A percentile compares a stretch with the other conserved stretches of the same genome.
phyloP scores from a whole-genome alignment of 2,888 invertebrate species.

The Mechanitis mazaeus region DNA sequence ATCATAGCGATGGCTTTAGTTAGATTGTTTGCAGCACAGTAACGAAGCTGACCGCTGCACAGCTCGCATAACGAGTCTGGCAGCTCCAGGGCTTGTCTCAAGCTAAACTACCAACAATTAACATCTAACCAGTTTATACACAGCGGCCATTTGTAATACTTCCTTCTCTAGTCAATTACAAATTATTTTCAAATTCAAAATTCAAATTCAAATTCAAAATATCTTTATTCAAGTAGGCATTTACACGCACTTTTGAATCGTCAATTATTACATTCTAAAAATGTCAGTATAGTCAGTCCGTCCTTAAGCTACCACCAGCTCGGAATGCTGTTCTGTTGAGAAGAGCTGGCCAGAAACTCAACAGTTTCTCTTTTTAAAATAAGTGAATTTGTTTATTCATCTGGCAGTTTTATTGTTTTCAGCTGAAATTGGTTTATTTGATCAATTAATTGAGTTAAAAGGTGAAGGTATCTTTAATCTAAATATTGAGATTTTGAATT shows the following conservation, averaged over 20 bases:
- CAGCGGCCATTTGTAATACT: background rate
- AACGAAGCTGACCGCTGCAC: constrained; percentile 47
- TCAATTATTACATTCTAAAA: no score
- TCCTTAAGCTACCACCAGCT: no score
- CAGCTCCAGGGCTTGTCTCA: constrained; percentile 17
- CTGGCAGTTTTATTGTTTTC: constrained; percentile 7
- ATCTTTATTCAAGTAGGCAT: no score
- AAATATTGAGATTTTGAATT: no score
- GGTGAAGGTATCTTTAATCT: no score
- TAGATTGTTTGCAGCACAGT: constrained; percentile 45
- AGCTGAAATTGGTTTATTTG: constrained; percentile 24
- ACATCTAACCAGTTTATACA: constrained; percentile 7
- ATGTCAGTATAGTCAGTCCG: no score
- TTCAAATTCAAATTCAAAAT: no score
- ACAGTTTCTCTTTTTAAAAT: no score
- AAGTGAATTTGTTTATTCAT: background rate
- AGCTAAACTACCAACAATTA: constrained; percentile 18
- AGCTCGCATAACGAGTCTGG: constrained; percentile 24
- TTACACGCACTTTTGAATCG: no score
- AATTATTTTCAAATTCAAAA: background rate
- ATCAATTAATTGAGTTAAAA: constrained; percentile 22
- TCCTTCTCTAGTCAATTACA: background rate
- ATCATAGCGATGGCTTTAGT: constrained; percentile 33
- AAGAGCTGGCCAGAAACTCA: no score
- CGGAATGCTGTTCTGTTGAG: no score